Evolutionary conservation across 2,113 vertebrate genomes (phyloP).

Genomic region (Pimephales promelas): DNA sequence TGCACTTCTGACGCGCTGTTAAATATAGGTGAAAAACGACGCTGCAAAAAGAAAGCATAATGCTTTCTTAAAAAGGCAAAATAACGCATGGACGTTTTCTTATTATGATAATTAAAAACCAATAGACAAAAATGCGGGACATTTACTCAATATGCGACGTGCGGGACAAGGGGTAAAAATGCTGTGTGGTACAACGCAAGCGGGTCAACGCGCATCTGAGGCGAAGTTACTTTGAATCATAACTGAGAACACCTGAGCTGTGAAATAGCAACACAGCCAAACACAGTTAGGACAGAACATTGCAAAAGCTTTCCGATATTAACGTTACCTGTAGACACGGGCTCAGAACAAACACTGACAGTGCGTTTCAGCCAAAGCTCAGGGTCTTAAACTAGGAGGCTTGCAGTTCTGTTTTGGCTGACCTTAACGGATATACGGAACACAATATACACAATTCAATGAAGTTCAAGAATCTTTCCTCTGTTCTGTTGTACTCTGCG

Average conservation of each 20-base stretch:
- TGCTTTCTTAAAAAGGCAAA: too few species aligned
- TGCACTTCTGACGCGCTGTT: too few species aligned
- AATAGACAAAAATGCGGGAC: too few species aligned
- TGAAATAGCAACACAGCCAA: background rate
- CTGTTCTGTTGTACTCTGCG: background rate
- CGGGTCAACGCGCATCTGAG: too few species aligned
- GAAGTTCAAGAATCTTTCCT: background rate
- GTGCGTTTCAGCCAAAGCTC: conserved; percentile 8
- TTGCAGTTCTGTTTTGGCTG: conserved; percentile 27
- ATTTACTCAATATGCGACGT: too few species aligned
- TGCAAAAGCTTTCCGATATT: background rate
- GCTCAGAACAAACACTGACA: conserved; percentile 1
- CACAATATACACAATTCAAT: background rate
- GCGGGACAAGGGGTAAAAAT: too few species aligned
- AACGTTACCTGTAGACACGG: conserved; percentile 60
- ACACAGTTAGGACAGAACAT: too few species aligned
- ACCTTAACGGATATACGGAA: conserved; percentile 43
- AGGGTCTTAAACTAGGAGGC: conserved; percentile 43
- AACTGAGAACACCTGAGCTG: background rate
- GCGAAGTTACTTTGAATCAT: background rate
- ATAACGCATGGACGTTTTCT: too few species aligned
- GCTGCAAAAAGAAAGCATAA: too few species aligned
- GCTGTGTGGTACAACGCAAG: too few species aligned
- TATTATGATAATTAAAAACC: too few species aligned
- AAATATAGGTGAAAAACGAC: too few species aligned